phyloP scores from a whole-genome alignment of 2,888 invertebrate species.

The Trypoxylon attenuatum region DNA sequence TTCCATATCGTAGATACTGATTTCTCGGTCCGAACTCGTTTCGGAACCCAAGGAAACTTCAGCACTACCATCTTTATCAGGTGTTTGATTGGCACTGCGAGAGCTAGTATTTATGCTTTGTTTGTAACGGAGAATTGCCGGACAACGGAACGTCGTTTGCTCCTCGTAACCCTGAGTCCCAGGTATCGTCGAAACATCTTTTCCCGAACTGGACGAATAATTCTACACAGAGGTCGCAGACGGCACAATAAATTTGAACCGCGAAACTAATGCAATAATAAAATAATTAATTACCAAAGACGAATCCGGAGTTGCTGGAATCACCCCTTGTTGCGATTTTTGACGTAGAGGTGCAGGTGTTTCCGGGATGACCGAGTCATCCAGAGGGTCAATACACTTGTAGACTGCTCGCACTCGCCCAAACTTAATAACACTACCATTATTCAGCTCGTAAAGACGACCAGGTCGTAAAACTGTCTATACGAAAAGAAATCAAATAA shows the following conservation, averaged over 20 bases:
- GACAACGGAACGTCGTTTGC: conserved; percentile 20
- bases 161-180: conserved; percentile 18
- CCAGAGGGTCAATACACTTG: not conserved
- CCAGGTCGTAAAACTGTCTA: conserved; percentile 61
- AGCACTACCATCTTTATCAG: not conserved
- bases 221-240: conserved; percentile 12
- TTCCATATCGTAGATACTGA: conserved; percentile 45
- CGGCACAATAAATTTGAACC: not conserved
- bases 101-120: not conserved
- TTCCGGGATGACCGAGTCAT: conserved; percentile 37
- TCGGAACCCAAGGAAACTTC: not conserved
- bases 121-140: conserved; percentile 1
- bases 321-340: not conserved
- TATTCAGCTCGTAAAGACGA: conserved; percentile 63
- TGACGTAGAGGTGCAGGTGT: conserved; percentile 35
- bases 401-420: conserved; percentile 61
- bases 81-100: too few species aligned
- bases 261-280: too few species aligned
- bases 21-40: not conserved
- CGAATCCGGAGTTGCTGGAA: conserved; percentile 57
- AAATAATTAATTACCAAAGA: conserved; percentile 43
- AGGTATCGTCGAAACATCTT: conserved; percentile 23
- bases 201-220: conserved; percentile 17
- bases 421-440: conserved; percentile 62
- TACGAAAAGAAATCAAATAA: conserved; percentile 8